phyloP scores from a whole-genome alignment of 2,888 invertebrate species.

The Onchidella celtica region DNA sequence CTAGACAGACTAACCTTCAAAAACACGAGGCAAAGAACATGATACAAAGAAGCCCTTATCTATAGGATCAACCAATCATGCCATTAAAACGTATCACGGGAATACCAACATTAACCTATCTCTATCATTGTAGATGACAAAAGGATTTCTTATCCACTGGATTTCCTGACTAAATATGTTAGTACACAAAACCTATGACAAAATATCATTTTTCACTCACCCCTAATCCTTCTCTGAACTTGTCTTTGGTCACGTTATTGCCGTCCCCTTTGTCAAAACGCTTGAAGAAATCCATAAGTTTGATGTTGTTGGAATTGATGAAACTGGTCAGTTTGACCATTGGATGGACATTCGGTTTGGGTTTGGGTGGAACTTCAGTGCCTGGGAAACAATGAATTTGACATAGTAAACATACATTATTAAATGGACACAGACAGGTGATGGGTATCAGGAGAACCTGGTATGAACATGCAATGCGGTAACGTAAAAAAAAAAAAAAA shows the following conservation, averaged over 20 bases:
- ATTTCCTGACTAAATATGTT: background rate
- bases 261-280: conserved; percentile 78
- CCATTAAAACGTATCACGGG: too few relatives aligned
- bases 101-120: too few relatives aligned
- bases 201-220: conserved; percentile 55
- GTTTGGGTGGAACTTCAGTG: conserved; percentile 73
- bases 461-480: background rate
- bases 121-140: too few relatives aligned
- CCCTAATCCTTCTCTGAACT: conserved; percentile 78
- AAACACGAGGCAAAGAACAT: too few relatives aligned
- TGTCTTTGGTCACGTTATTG: conserved; percentile 78
- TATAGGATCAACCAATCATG: too few relatives aligned
- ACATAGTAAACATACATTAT: background rate
- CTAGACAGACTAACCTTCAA: too few relatives aligned
- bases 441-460: background rate
- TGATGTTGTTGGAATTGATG: conserved; percentile 76
- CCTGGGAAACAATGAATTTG: conserved; percentile 46
- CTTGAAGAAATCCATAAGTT: conserved; percentile 79
- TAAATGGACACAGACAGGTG: background rate
- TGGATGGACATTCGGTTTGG: conserved; percentile 77
- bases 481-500: too few relatives aligned
- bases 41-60: too few relatives aligned
- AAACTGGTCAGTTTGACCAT: conserved; percentile 78
- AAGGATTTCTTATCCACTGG: too few relatives aligned
- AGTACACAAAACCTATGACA: background rate